These are phyloP conservation scores for Balaeniceps rex DNA, from an alignment of 2,113 vertebrate species.

Conservation along the genomic window DNA sequence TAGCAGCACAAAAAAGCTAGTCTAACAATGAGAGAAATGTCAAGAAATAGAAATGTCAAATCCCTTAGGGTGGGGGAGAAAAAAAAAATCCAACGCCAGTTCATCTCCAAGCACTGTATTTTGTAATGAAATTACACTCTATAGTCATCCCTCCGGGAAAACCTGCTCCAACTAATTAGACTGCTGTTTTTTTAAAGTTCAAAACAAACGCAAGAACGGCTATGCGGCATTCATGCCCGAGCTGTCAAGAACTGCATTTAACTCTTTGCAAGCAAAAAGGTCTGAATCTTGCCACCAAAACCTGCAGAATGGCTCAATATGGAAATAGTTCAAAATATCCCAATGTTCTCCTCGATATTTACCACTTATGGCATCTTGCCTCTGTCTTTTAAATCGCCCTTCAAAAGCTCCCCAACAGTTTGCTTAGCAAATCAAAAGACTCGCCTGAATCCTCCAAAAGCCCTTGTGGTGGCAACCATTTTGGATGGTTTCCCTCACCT, in stretches of 20 bases:
- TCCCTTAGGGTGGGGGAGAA: neutral
- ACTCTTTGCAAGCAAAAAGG: constrained; percentile 19
- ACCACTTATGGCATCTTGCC: neutral
- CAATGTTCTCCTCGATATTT: neutral
- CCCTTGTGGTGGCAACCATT: too few species aligned
- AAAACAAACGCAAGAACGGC: constrained; percentile 57
- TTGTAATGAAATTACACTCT: constrained; percentile 62
- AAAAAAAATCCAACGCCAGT: constrained; percentile 35
- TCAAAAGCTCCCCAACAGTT: neutral
- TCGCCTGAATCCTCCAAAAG: neutral
- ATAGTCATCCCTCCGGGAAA: constrained; percentile 15
- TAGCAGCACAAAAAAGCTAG: constrained; percentile 17
- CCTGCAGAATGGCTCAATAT: neutral
- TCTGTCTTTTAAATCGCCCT: neutral
- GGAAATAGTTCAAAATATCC: neutral
- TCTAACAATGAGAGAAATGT: constrained; percentile 62
- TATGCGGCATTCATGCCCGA: neutral
- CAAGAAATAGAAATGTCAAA: constrained; percentile 74
- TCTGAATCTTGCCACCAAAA: neutral
- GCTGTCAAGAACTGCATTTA: constrained; percentile 12
- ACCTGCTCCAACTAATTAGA: constrained; percentile 59
- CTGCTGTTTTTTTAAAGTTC: constrained; percentile 45
- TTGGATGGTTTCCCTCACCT: rapidly evolving
- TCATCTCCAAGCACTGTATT: constrained; percentile 26
- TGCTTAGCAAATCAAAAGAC: neutral